These are phyloP conservation scores for Dasysyrphus albostriatus DNA, from an alignment of 2,888 invertebrate genomes.

Conservation along the genomic window DNA sequence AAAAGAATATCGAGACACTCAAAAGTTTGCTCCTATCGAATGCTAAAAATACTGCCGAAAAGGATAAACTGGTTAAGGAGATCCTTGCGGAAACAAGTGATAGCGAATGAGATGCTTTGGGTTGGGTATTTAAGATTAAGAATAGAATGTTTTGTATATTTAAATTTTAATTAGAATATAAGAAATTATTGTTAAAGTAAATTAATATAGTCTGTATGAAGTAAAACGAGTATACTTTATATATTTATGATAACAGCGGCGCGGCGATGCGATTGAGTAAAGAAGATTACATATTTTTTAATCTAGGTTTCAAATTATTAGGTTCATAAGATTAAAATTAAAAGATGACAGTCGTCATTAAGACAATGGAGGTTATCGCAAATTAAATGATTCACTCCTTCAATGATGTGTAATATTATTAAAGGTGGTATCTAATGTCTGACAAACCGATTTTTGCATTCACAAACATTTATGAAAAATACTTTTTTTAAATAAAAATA, in stretches of 20 bases:
- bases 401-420: too few species aligned
- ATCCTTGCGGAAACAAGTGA: constrained; percentile 79
- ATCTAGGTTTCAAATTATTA: background rate
- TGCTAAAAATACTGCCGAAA: constrained; percentile 77
- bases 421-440: too few species aligned
- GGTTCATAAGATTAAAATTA: background rate
- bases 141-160: background rate
- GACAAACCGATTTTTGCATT: too few species aligned
- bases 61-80: constrained; percentile 78
- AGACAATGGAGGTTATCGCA: too few species aligned
- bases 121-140: background rate
- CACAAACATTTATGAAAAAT: too few species aligned
- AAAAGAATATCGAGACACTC: constrained; percentile 79
- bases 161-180: constrained; percentile 26
- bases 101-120: constrained; percentile 73
- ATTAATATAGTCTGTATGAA: background rate
- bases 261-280: background rate
- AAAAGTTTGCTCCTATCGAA: constrained; percentile 79
- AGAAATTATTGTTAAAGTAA: constrained; percentile 7
- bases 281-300: constrained; percentile 3
- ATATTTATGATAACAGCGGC: background rate
- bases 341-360: too few species aligned
- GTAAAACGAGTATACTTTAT: background rate
- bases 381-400: too few species aligned
- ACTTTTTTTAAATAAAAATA: too few species aligned